phyloP scores from a whole-genome alignment of 2,888 invertebrate species.

The Ditula angustiorana region DNA sequence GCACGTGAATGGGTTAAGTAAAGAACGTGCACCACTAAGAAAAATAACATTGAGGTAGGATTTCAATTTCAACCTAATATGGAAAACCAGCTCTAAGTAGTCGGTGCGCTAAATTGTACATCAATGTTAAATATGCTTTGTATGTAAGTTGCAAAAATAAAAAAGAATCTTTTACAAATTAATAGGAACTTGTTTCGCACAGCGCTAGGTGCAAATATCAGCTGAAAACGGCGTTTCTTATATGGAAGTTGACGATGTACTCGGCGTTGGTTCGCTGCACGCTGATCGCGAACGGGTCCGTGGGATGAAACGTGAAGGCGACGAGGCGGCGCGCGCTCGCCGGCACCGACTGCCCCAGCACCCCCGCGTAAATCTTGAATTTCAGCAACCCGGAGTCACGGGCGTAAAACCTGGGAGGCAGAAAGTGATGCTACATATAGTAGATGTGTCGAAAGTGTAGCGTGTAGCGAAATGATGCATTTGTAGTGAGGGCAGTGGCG shows the following conservation, averaged over 20 bases:
- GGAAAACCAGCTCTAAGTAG: neutral
- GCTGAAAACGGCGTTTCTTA: constrained; percentile 87
- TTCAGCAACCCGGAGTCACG: constrained; percentile 92
- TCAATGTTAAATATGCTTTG: neutral
- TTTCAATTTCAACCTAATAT: neutral
- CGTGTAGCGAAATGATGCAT: too few species aligned
- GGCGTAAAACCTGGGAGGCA: constrained; percentile 93
- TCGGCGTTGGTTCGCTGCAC: constrained; percentile 97
- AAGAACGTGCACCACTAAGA: too few species aligned
- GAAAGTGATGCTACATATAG: too few species aligned
- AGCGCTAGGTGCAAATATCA: constrained; percentile 47
- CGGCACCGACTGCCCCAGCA: constrained; percentile 89
- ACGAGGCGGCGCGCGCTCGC: constrained; percentile 92
- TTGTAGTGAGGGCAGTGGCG: too few species aligned
- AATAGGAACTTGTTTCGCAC: neutral
- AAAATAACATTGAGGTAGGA: neutral
- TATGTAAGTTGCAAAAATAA: neutral
- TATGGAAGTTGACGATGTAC: constrained; percentile 97
- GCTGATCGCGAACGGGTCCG: constrained; percentile 97
- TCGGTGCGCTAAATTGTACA: neutral
- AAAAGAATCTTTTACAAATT: neutral
- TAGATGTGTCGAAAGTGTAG: too few species aligned
- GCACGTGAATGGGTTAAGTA: too few species aligned
- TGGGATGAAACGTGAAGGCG: constrained; percentile 98
- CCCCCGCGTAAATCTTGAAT: constrained; percentile 95